Conservation (phyloP, 2,888 invertebrate genomes). For the Cactoblastis cactorum region DNA sequence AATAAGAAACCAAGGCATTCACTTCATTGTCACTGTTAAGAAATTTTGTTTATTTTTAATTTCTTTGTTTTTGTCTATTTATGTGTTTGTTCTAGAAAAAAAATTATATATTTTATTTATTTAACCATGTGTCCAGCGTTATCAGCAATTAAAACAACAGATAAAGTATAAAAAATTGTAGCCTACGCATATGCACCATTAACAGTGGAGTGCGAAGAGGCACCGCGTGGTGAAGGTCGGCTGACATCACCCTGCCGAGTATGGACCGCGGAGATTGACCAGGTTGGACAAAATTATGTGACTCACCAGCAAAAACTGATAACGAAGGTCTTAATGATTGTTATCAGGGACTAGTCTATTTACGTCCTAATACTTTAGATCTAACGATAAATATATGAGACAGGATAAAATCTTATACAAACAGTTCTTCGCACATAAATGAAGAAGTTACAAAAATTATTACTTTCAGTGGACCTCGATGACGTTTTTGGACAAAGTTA, state of each 20-base stretch:
- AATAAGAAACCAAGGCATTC: too few relatives aligned
- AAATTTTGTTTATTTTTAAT: too few relatives aligned
- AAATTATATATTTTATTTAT: not conserved
- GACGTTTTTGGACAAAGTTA: too few relatives aligned
- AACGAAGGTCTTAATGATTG: not conserved
- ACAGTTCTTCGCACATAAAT: too few relatives aligned
- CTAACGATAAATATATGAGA: too few relatives aligned
- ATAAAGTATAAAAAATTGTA: not conserved
- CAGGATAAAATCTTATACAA: too few relatives aligned
- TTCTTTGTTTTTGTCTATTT: too few relatives aligned
- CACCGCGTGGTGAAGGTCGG: conserved; percentile 6
- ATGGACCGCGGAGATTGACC: conserved; percentile 10
- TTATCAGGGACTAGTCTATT: not conserved
- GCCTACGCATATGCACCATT: not conserved
- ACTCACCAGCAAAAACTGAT: conserved; percentile 2
- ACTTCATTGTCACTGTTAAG: too few relatives aligned
- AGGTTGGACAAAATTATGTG: not conserved
- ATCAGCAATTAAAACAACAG: not conserved
- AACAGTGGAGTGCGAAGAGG: conserved; percentile 9
- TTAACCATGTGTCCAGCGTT: not conserved
- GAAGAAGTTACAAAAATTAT: too few relatives aligned
- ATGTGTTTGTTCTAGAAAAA: not conserved
- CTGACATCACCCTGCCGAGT: conserved; percentile 21
- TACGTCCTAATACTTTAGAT: too few relatives aligned
- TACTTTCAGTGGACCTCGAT: too few relatives aligned